A percentile compares a stretch with the other conserved stretches of the same genome.
Evolutionary conservation across 2,113 vertebrate species (phyloP).

Genomic region (Psilopsiagon aurifrons): DNA sequence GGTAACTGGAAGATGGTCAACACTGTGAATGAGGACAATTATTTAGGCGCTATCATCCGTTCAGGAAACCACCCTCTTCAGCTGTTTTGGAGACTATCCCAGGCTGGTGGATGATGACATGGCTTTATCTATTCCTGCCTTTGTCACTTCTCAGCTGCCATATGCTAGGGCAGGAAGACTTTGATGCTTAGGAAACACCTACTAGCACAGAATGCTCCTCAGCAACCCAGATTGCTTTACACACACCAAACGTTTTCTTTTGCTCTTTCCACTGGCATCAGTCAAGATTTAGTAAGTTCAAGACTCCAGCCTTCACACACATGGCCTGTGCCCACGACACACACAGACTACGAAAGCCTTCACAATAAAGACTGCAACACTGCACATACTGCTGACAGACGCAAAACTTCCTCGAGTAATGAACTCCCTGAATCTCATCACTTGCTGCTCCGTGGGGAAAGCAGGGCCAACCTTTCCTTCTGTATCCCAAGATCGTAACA

Average conservation of each 20-base stretch:
- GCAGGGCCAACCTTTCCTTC: neutral
- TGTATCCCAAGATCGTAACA: neutral
- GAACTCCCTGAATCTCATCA: neutral
- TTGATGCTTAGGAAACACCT: rapidly evolving
- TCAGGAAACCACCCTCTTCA: neutral
- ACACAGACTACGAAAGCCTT: neutral
- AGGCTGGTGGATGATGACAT: neutral
- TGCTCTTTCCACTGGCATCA: neutral
- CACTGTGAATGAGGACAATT: neutral
- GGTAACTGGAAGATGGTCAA: neutral
- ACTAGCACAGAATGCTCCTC: neutral
- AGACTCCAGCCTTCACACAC: neutral
- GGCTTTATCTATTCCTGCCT: neutral
- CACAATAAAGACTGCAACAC: neutral
- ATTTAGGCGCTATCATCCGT: neutral
- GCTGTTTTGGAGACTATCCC: neutral
- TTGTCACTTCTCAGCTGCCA: neutral
- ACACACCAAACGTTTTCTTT: neutral
- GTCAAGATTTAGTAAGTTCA: neutral
- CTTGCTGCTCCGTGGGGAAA: neutral
- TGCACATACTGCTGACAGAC: neutral
- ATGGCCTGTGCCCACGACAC: neutral
- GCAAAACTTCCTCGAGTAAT: neutral
- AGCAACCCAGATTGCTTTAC: neutral
- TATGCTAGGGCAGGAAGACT: neutral